Conservation (phyloP, 2,113 vertebrate species). For the Nothobranchius kuhntae region DNA sequence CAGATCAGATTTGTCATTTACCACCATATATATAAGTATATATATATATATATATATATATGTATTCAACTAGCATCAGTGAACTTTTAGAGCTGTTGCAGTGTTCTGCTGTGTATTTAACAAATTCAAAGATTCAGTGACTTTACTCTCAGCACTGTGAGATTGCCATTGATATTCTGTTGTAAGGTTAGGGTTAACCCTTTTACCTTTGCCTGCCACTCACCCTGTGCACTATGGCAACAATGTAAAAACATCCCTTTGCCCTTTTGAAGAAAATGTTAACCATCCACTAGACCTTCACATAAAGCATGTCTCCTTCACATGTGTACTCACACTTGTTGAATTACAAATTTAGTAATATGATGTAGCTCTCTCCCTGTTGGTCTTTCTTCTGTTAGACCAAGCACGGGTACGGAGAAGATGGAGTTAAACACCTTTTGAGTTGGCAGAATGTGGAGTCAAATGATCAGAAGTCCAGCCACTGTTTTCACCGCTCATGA, state of each 20-base stretch:
- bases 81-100: background rate
- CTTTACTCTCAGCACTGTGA: constrained; percentile 23
- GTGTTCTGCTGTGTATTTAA: constrained; percentile 32
- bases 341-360: background rate
- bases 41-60: background rate
- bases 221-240: constrained; percentile 48
- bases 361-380: background rate
- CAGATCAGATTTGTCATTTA: background rate
- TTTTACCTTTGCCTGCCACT: constrained; percentile 36
- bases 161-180: constrained; percentile 59
- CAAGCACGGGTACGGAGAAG: no score
- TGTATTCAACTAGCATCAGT: background rate
- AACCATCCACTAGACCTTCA: constrained; percentile 32
- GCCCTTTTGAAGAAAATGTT: constrained; percentile 24
- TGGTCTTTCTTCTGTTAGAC: no score
- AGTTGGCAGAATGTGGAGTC: no score
- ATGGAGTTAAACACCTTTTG: no score
- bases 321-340: background rate
- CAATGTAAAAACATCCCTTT: constrained; percentile 33
- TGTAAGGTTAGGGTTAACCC: constrained; percentile 2
- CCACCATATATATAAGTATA: background rate
- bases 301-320: constrained; percentile 14
- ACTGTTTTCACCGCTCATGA: no score
- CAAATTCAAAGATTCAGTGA: constrained; percentile 27
- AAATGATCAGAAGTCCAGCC: no score